Conservation (phyloP, 2,113 vertebrate genomes). For the Sander lucioperca region DNA sequence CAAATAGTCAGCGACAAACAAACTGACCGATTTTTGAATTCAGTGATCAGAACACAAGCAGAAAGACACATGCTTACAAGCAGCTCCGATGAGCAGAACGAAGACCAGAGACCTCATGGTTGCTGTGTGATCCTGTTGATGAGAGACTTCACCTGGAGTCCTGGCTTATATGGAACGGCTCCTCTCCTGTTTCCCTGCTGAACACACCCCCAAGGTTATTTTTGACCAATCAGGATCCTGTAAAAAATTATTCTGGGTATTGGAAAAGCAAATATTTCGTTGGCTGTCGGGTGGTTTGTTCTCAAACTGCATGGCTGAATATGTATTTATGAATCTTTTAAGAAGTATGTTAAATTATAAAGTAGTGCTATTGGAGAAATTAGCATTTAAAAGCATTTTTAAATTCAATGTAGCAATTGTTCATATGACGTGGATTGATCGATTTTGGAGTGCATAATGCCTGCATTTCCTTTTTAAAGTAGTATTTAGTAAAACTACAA, state of each 20-base stretch:
- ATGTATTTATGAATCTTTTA: neutral
- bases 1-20: neutral
- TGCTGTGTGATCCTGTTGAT: slow-evolving; percentile 66
- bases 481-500: neutral
- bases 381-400: neutral
- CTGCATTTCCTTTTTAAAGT: neutral
- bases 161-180: neutral
- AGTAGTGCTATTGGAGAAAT: neutral
- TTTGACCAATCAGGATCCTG: slow-evolving; percentile 25
- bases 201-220: slow-evolving; percentile 10
- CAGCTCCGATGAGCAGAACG: slow-evolving; percentile 80
- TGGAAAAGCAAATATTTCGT: slow-evolving; percentile 20
- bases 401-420: neutral
- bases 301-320: neutral
- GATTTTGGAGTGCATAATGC: neutral
- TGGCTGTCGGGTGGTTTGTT: neutral
- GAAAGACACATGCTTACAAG: slow-evolving; percentile 11
- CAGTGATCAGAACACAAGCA: neutral
- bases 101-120: slow-evolving; percentile 83
- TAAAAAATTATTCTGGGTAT: neutral
- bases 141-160: neutral
- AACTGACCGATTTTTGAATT: neutral
- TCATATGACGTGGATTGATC: neutral
- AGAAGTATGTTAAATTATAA: neutral
- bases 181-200: neutral